Percentiles rank a stretch among this genome's conserved stretches.
Evolutionary conservation across 2,888 invertebrate species (phyloP).

Genomic region (Nomada lathburiana): DNA sequence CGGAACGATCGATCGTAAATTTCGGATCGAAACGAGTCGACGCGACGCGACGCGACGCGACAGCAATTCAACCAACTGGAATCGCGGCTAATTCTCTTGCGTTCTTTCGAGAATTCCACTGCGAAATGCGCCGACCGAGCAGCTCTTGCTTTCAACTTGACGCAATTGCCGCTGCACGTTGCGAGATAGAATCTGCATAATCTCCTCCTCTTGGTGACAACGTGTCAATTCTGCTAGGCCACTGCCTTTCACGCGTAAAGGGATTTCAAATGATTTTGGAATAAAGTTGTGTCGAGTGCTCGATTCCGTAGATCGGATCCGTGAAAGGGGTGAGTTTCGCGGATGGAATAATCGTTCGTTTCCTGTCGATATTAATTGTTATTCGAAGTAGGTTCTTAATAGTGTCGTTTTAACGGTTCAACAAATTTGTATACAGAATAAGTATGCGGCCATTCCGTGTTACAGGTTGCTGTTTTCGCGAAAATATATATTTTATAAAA

Average conservation of each 20-base stretch:
- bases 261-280: not conserved
- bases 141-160: slow-evolving; percentile 32
- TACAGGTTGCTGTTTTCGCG: too few relatives aligned
- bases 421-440: too few relatives aligned
- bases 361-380: too few relatives aligned
- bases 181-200: slow-evolving; percentile 43
- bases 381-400: too few relatives aligned
- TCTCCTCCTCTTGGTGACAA: slow-evolving; percentile 20
- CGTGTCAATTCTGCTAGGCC: not conserved
- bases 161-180: slow-evolving; percentile 31
- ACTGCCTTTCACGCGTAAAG: not conserved
- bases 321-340: too few relatives aligned
- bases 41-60: not conserved
- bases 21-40: slow-evolving; percentile 19
- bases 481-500: too few relatives aligned
- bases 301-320: too few relatives aligned
- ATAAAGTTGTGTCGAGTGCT: too few relatives aligned
- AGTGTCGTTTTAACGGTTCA: too few relatives aligned
- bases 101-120: slow-evolving; percentile 22
- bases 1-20: slow-evolving; percentile 28
- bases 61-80: not conserved
- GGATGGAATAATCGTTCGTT: too few relatives aligned
- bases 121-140: slow-evolving; percentile 2
- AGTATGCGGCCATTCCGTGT: too few relatives aligned
- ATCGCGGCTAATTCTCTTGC: not conserved